These are phyloP conservation scores for Apotomis turbidana DNA, from an alignment of 2,888 invertebrate genomes.

Conservation along the genomic window DNA sequence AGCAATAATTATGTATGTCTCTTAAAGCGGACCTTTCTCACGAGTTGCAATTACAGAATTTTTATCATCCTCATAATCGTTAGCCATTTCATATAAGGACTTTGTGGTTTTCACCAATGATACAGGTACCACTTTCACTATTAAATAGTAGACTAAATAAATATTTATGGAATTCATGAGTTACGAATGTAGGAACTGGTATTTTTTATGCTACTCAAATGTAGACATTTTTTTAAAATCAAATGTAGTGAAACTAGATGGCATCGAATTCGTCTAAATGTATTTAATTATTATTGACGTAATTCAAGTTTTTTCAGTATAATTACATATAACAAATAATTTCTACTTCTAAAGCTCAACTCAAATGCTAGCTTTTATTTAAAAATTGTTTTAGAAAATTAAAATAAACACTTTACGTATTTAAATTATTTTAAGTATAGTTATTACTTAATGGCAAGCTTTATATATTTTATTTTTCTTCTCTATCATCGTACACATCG, in stretches of 20 bases:
- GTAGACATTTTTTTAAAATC: not conserved
- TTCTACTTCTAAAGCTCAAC: no score
- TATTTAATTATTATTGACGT: not conserved
- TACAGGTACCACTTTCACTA: not conserved
- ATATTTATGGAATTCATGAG: not conserved
- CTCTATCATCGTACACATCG: no score
- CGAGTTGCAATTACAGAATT: constrained; percentile 70
- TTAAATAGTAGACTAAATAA: not conserved
- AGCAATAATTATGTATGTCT: no score
- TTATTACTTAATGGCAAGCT: constrained; percentile 23
- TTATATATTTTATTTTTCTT: constrained; percentile 3
- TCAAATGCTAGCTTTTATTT: no score
- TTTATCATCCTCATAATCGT: constrained; percentile 72
- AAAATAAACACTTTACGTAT: no score
- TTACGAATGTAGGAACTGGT: no score
- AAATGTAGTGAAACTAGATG: constrained; percentile 23
- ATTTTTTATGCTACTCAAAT: not conserved
- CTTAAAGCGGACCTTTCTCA: constrained; percentile 55
- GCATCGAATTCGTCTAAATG: not conserved
- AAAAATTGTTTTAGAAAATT: no score
- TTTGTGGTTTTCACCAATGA: constrained; percentile 45
- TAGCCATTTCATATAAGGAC: constrained; percentile 64
- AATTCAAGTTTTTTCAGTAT: no score
- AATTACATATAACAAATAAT: no score
- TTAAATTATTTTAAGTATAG: not conserved